phyloP scores from a whole-genome alignment of 2,113 vertebrate species.

The Tor tambroides region DNA sequence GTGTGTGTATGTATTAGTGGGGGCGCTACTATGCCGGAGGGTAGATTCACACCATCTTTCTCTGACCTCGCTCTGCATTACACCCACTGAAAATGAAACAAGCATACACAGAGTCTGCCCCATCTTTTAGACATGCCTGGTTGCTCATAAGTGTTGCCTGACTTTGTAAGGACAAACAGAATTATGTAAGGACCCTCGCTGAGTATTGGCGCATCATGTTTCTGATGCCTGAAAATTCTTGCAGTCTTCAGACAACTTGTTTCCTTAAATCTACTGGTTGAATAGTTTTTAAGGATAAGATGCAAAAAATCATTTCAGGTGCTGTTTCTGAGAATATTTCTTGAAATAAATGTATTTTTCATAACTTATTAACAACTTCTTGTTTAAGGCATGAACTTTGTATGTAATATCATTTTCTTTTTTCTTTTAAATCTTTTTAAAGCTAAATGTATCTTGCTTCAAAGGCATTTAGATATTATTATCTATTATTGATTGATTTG shows the following conservation, averaged over 20 bases:
- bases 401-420: not conserved
- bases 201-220: constrained; percentile 34
- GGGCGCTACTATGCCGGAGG: constrained; percentile 28
- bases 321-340: not conserved
- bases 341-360: not conserved
- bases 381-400: not conserved
- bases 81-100: constrained; percentile 44
- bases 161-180: constrained; percentile 44
- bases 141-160: constrained; percentile 35
- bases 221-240: not conserved
- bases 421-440: no score
- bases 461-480: not conserved
- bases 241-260: not conserved
- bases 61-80: constrained; percentile 41
- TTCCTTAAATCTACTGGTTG: not conserved
- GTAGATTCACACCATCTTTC: constrained; percentile 45
- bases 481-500: not conserved
- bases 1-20: not conserved
- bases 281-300: not conserved
- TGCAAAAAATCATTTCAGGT: no score
- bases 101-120: constrained; percentile 14
- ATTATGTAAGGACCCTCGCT: constrained; percentile 50
- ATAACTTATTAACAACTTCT: not conserved
- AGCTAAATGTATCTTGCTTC: not conserved
- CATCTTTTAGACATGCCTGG: constrained; percentile 41